A percentile compares a stretch with the other conserved stretches of the same genome.
Evolutionary conservation across 2,797 vertebrate species (phyloP).

Genomic region (Arvicola amphibius): DNA sequence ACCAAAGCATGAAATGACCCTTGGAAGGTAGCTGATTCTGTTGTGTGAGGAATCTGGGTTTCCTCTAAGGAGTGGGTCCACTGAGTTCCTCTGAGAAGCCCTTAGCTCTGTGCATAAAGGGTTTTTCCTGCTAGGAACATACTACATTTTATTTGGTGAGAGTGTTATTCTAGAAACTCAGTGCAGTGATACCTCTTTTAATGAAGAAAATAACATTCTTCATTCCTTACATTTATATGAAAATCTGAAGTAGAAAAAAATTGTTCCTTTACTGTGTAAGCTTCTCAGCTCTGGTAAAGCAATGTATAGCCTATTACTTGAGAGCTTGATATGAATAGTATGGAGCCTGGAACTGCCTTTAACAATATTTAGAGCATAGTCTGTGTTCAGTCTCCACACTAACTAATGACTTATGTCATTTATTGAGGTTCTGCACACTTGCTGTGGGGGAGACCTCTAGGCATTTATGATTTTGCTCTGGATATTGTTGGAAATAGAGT

Average conservation of each 20-base stretch:
- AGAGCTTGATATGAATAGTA: not conserved
- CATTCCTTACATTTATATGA: not conserved
- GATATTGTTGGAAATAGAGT: not conserved
- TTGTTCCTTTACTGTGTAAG: not conserved
- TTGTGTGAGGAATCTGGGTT: not conserved
- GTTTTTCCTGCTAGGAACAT: not conserved
- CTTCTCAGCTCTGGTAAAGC: slow-evolving; percentile 7
- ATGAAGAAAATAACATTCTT: not conserved
- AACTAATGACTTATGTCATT: not conserved
- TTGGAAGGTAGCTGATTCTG: not conserved
- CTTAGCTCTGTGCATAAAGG: not conserved
- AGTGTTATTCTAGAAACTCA: not conserved
- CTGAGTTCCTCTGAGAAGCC: not conserved
- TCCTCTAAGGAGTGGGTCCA: not conserved
- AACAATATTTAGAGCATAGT: not conserved
- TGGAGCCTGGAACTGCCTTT: not conserved
- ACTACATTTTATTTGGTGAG: not conserved
- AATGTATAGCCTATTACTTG: not conserved
- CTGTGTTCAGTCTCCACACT: not conserved
- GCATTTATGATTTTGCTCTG: not conserved
- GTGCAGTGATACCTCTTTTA: not conserved
- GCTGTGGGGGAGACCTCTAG: not conserved
- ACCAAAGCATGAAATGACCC: not conserved
- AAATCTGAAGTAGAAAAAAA: slow-evolving; percentile 7
- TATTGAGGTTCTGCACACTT: not conserved